Percentiles rank a stretch among this genome's conserved stretches.
phyloP scores from a whole-genome alignment of 2,888 invertebrate genomes.

The Podotricha telesiphe region DNA sequence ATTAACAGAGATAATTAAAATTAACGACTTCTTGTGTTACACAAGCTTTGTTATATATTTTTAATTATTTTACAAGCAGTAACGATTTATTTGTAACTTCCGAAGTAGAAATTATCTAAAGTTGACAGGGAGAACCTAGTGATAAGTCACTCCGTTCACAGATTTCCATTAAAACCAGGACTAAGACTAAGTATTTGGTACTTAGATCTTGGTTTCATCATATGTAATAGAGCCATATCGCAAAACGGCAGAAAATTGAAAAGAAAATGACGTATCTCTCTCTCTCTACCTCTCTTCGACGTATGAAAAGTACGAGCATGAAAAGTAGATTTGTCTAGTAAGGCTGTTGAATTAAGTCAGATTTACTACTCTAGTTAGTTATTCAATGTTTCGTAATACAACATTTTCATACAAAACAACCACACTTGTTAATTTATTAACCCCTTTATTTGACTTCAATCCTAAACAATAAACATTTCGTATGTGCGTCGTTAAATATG shows the following conservation, averaged over 20 bases:
- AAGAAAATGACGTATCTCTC: too few species aligned
- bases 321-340: too few species aligned
- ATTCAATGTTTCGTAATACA: background rate
- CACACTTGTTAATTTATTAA: background rate
- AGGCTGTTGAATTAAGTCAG: background rate
- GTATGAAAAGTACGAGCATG: too few species aligned
- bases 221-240: too few species aligned
- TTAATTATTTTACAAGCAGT: background rate
- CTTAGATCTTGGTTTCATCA: too few species aligned
- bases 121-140: too few species aligned
- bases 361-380: background rate
- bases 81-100: background rate
- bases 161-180: too few species aligned
- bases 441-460: slow-evolving; percentile 18
- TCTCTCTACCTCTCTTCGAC: too few species aligned
- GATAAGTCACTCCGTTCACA: too few species aligned
- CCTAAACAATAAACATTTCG: slow-evolving; percentile 29
- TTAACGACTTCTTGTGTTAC: background rate
- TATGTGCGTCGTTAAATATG: slow-evolving; percentile 39
- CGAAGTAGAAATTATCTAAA: background rate
- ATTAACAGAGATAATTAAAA: slow-evolving; percentile 8
- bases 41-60: background rate
- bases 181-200: too few species aligned
- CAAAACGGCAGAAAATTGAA: too few species aligned
- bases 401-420: background rate